Evolutionary conservation across 2,113 vertebrate species (phyloP).

Genomic region (Amblyopsis rosae): DNA sequence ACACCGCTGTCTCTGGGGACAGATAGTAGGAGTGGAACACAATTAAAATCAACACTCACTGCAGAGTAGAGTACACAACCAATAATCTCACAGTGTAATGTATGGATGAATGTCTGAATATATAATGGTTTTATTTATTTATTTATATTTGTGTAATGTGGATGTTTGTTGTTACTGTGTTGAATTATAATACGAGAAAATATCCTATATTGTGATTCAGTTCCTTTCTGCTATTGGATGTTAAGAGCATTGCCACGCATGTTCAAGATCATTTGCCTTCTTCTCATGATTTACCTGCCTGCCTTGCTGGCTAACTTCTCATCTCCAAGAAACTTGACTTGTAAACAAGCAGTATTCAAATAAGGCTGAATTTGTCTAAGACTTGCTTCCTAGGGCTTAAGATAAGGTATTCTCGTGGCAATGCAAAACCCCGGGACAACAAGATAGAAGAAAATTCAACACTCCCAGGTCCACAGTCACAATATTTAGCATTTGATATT

Average conservation of each 20-base stretch:
- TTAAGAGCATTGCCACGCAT: neutral
- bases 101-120: too few species aligned
- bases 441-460: neutral
- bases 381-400: conserved; percentile 39
- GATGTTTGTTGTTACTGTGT: too few species aligned
- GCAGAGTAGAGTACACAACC: too few species aligned
- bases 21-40: conserved; percentile 12
- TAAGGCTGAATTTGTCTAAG: conserved; percentile 45
- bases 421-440: conserved; percentile 55
- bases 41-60: conserved; percentile 3
- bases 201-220: too few species aligned
- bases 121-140: too few species aligned
- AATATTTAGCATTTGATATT: neutral
- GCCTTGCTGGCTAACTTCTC: conserved; percentile 5
- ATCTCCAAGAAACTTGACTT: conserved; percentile 68
- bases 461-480: neutral
- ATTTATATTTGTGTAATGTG: too few species aligned
- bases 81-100: too few species aligned
- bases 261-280: conserved; percentile 27
- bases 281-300: neutral
- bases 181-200: too few species aligned
- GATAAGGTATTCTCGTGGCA: conserved; percentile 16
- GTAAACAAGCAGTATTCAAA: conserved; percentile 72
- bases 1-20: conserved; percentile 2
- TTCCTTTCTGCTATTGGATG: too few species aligned